A percentile compares a stretch with the other conserved stretches of the same genome.
Conservation (phyloP, 2,888 invertebrate genomes). For the Drosophila paramelanica region DNA sequence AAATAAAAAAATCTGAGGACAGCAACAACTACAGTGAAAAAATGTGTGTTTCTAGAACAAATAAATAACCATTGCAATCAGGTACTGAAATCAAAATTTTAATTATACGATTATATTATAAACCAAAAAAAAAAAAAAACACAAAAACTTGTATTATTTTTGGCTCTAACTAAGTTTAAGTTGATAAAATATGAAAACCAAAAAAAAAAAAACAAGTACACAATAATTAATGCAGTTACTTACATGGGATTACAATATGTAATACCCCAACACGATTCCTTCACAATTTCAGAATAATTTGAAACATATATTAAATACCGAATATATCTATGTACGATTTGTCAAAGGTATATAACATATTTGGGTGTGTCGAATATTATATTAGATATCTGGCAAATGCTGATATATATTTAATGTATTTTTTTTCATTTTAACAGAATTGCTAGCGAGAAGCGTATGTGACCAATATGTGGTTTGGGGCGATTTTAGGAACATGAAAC, state of each 20-base stretch:
- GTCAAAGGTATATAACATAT: neutral
- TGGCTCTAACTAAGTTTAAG: slow-evolving; percentile 18
- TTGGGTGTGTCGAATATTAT: neutral
- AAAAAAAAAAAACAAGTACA: slow-evolving; percentile 9
- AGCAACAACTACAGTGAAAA: slow-evolving; percentile 56
- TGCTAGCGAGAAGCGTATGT: slow-evolving; percentile 8
- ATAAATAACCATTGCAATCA: slow-evolving; percentile 71
- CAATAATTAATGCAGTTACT: slow-evolving; percentile 24
- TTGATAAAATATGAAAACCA: slow-evolving; percentile 9
- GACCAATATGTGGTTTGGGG: slow-evolving; percentile 17
- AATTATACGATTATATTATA: slow-evolving; percentile 32
- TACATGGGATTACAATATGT: slow-evolving; percentile 3
- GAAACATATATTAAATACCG: neutral
- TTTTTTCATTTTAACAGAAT: slow-evolving; percentile 2
- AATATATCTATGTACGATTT: slow-evolving; percentile 1
- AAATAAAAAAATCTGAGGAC: slow-evolving; percentile 6
- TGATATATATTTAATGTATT: neutral
- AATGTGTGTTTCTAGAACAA: slow-evolving; percentile 47
- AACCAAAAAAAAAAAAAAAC: slow-evolving; percentile 16
- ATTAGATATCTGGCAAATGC: slow-evolving; percentile 4
- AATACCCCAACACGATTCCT: slow-evolving; percentile 6
- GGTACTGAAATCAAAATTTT: slow-evolving; percentile 80
- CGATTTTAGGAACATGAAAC: slow-evolving; percentile 38
- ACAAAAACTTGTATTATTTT: slow-evolving; percentile 27
- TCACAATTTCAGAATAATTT: slow-evolving; percentile 3